Conservation (phyloP, 1,140 invertebrate genomes). For the Dryas iulia region DNA sequence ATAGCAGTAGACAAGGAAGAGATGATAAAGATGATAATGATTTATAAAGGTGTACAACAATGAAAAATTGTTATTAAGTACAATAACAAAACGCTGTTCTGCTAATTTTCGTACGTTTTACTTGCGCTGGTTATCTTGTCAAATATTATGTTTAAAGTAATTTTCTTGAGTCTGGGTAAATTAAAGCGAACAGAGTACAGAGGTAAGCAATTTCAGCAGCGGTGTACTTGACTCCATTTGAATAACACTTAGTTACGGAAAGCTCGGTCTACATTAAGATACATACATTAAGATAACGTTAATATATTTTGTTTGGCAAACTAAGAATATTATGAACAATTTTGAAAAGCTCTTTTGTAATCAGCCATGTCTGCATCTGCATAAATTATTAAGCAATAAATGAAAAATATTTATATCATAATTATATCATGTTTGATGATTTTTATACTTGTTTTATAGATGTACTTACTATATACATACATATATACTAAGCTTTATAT, state of each 20-base stretch:
- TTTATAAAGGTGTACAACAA: not conserved
- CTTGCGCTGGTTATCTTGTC: not conserved
- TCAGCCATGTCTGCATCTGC: too few species aligned
- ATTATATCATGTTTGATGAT: too few species aligned
- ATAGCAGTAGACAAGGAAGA: not conserved
- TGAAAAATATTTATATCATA: too few species aligned
- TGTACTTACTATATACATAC: too few species aligned
- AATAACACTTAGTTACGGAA: conserved; percentile 22
- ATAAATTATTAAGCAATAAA: too few species aligned
- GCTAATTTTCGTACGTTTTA: not conserved
- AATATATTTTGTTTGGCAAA: conserved; percentile 4
- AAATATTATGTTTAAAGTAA: conserved; percentile 21
- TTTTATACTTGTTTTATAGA: too few species aligned
- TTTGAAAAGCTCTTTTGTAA: too few species aligned
- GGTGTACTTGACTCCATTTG: conserved; percentile 23
- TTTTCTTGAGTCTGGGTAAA: conserved; percentile 19
- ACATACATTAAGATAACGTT: conserved; percentile 12
- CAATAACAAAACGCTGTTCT: not conserved
- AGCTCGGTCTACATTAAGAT: conserved; percentile 12
- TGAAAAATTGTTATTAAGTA: not conserved
- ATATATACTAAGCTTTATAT: too few species aligned
- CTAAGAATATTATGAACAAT: not conserved
- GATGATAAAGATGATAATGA: not conserved
- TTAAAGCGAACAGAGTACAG: conserved; percentile 16
- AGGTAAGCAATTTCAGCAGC: conserved; percentile 27